Conservation (phyloP, 2,888 invertebrate species). For the Lasioglossum leucozonium region DNA sequence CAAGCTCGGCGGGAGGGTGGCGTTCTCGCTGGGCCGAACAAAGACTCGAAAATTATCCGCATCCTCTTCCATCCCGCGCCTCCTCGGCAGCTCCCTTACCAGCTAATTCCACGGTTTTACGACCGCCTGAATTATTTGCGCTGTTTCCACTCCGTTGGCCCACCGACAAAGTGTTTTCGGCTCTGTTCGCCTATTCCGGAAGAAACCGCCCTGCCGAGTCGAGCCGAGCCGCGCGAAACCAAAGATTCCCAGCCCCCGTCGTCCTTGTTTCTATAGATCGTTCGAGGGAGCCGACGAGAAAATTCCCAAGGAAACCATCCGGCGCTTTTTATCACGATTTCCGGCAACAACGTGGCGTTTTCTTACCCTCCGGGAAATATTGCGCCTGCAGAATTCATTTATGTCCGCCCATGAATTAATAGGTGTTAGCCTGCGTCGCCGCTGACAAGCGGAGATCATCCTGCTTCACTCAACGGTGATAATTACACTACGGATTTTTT, state of each 20-base stretch:
- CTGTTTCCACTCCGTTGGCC: conserved; percentile 22
- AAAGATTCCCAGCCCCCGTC: neutral
- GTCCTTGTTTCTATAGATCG: neutral
- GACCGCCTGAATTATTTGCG: conserved; percentile 54
- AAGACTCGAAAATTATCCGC: conserved; percentile 62
- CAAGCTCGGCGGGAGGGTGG: conserved; percentile 47
- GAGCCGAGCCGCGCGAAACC: neutral
- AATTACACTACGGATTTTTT: too few relatives aligned
- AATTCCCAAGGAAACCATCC: conserved; percentile 10
- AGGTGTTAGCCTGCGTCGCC: too few relatives aligned
- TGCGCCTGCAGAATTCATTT: neutral
- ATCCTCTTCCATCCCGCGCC: conserved; percentile 20
- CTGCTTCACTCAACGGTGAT: too few relatives aligned
- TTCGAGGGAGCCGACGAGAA: neutral
- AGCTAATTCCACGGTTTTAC: conserved; percentile 50
- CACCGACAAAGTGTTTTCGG: conserved; percentile 15
- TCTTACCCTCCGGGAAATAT: neutral
- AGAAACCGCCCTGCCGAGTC: conserved; percentile 1
- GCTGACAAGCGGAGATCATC: too few relatives aligned
- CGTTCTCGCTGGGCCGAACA: conserved; percentile 28
- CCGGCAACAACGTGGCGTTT: neutral
- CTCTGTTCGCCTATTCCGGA: neutral
- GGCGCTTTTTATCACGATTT: neutral
- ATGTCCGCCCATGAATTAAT: neutral
- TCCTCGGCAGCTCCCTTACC: neutral